Base-by-base conservation (phyloP, 2,797 vertebrate species). In the Paramormyrops hopkinsi region DNA sequence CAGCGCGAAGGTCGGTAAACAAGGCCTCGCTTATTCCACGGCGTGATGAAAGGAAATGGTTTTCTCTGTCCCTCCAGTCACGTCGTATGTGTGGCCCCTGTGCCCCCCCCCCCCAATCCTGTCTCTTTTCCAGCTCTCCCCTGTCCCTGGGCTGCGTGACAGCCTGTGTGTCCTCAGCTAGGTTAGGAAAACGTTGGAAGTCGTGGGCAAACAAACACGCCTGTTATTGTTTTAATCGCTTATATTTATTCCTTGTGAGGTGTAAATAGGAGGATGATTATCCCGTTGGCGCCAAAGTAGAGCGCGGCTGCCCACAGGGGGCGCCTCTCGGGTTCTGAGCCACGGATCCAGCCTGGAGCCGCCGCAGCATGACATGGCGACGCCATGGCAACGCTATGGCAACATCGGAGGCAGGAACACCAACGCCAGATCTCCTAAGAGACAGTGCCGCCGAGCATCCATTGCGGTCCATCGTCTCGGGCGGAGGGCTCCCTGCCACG, bases 1-100 rank as follows among this genome's bases (percentile, higher is more conserved):
- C 62, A 46, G 46, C 14, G 14, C 87, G 9, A 73, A 88, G 59
- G 87, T 88, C 87, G 22, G 54, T 88, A 88, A 88, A 88, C 44
- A 88, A 46, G 22, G 48, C 46, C 19, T 48, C 12, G 4, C 41
- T 88, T 62, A 44, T 88, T 62, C 54, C n/a, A 33, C 17, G 12
- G 56, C 56, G n/a, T 17, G 37, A 19, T 65, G 54, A 65, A 88
- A 88, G 9, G 86, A 65, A 88, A 88, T 62, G 44, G 25, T 62
- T 46, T 12, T n/a, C n/a, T n/a, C 33, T 65, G 56, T 53, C 4
- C 54, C 54, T 1, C 14, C 14, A 65, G 86, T 29, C 19, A 41
- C n/a, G 8, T n/a, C 2, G 9, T 41, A 48, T 46, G 37, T 65
- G 86, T 17, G 56, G 86, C 86, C 37, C 84, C 17, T 25, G 53